Percentiles rank a stretch among this genome's conserved stretches.
phyloP scores from a whole-genome alignment of 1,140 invertebrate species.

The Drosophila biarmipes region DNA sequence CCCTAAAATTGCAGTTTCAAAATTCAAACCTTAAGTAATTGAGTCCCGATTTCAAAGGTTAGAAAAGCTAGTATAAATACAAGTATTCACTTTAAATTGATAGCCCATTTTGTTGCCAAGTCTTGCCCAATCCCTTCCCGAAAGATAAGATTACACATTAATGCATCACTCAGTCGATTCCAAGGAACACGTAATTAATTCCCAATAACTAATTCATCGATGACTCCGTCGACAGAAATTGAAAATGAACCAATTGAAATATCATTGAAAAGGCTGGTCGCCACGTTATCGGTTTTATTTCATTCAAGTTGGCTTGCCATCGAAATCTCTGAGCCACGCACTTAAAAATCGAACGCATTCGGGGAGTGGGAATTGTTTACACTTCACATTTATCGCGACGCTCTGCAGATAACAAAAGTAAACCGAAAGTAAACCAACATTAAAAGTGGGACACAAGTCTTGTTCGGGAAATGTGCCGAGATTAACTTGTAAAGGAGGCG shows the following conservation, averaged over 20 bases:
- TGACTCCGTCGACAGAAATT: not conserved
- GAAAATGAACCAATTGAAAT: slow-evolving; percentile 25
- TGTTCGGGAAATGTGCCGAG: slow-evolving; percentile 25
- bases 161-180: slow-evolving; percentile 12
- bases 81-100: too few species aligned
- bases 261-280: not conserved
- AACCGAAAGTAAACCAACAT: slow-evolving; percentile 16
- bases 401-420: slow-evolving; percentile 27
- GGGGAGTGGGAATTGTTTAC: slow-evolving; percentile 33
- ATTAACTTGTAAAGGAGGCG: slow-evolving; percentile 19
- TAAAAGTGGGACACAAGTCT: slow-evolving; percentile 44
- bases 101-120: not conserved
- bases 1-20: too few species aligned
- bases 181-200: slow-evolving; percentile 12
- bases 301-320: slow-evolving; percentile 18
- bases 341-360: not conserved
- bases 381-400: slow-evolving; percentile 45
- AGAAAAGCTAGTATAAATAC: too few species aligned
- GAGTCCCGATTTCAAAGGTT: too few species aligned
- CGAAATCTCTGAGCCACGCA: slow-evolving; percentile 1
- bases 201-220: slow-evolving; percentile 1
- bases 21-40: too few species aligned
- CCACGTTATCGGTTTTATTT: slow-evolving; percentile 13
- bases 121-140: not conserved
- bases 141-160: slow-evolving; percentile 18